phyloP scores from a whole-genome alignment of 2,797 vertebrate genomes.

The Myotis vivesi region DNA sequence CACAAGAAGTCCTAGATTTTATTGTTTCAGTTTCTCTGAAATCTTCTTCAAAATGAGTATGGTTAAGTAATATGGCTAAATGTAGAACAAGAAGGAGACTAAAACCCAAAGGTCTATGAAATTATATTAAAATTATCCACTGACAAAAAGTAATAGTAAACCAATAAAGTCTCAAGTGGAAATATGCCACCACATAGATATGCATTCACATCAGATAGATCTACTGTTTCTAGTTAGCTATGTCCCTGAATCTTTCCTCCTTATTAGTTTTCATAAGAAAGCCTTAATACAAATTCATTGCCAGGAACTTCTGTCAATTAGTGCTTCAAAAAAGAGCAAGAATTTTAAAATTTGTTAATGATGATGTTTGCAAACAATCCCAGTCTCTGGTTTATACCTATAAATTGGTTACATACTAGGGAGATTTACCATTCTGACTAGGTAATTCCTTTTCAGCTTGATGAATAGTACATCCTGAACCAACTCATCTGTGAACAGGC shows the following conservation, averaged over 20 bases:
- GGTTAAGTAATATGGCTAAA: neutral
- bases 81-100: neutral
- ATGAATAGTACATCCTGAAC: slow-evolving; percentile 50
- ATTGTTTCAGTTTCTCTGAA: slow-evolving; percentile 25
- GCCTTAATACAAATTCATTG: neutral
- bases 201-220: neutral
- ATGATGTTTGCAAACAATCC: neutral
- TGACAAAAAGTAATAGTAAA: slow-evolving; percentile 9
- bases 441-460: neutral
- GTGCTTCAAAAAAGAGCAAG: neutral
- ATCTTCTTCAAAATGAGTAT: neutral
- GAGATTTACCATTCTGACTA: slow-evolving; percentile 36
- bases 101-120: neutral
- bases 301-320: neutral
- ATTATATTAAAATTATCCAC: neutral
- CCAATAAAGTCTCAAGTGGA: neutral
- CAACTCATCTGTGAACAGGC: slow-evolving; percentile 40
- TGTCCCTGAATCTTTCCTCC: neutral
- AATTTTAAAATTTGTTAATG: neutral
- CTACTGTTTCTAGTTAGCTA: neutral
- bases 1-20: neutral
- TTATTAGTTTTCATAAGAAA: neutral
- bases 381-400: neutral
- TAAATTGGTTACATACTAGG: slow-evolving; percentile 29
- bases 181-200: neutral